Percentiles rank a stretch among this genome's conserved stretches.
Evolutionary conservation across 2,888 invertebrate species (phyloP).

Genomic region (Acanthacorydalis orientalis): DNA sequence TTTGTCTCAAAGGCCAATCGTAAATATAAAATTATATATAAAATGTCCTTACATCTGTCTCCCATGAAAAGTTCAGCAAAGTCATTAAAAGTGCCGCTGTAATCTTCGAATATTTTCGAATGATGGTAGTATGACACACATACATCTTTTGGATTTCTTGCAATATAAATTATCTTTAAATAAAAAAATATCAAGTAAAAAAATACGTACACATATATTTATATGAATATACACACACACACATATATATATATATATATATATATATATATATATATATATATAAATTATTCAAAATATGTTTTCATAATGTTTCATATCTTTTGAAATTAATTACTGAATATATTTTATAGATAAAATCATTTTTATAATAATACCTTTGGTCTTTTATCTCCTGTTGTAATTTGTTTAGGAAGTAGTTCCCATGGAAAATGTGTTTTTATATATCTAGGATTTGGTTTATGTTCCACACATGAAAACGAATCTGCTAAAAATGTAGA

Average conservation of each 20-base stretch:
- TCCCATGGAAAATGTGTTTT: slow-evolving; percentile 46
- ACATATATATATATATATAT: no score
- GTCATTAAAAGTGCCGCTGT: slow-evolving; percentile 28
- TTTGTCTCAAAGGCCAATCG: no score
- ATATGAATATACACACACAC: no score
- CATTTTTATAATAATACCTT: slow-evolving; percentile 14
- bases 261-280: no score
- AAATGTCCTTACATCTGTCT: slow-evolving; percentile 23
- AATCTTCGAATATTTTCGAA: slow-evolving; percentile 33
- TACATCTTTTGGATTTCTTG: slow-evolving; percentile 49
- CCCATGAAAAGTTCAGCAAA: slow-evolving; percentile 39
- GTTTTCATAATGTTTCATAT: no score
- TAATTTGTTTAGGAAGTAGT: slow-evolving; percentile 34
- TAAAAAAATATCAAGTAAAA: no score
- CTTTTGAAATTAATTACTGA: no score
- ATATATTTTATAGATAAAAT: no score
- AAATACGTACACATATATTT: no score
- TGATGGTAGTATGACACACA: slow-evolving; percentile 47
- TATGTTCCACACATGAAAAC: slow-evolving; percentile 19
- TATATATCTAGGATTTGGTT: slow-evolving; percentile 36
- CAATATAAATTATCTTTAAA: slow-evolving; percentile 42
- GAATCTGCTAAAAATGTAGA: slow-evolving; percentile 7
- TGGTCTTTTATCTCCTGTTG: slow-evolving; percentile 22
- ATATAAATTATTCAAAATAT: no score
- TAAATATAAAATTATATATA: no score